Evolutionary conservation across 1,140 invertebrate species (phyloP).

Genomic region (Pogonognathellus flavescens): DNA sequence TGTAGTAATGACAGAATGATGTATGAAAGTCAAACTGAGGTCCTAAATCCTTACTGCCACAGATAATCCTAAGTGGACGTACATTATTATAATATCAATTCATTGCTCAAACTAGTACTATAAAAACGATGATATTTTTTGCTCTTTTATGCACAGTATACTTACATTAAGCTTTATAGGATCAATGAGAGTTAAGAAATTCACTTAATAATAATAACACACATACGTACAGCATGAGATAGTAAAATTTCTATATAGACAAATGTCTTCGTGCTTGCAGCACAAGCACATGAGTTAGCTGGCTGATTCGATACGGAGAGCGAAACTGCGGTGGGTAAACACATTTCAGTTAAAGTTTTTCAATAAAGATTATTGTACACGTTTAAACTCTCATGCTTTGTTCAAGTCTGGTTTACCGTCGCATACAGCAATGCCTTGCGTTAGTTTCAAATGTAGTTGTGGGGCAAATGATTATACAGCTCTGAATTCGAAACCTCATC

Average conservation of each 20-base stretch:
- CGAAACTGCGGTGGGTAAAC: conserved; percentile 5
- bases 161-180: too few relatives aligned
- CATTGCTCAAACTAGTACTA: too few relatives aligned
- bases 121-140: too few relatives aligned
- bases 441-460: background rate
- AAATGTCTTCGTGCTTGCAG: conserved; percentile 3
- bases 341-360: background rate
- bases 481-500: background rate
- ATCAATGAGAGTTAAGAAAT: too few relatives aligned
- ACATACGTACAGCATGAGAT: too few relatives aligned
- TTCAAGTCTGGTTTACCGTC: background rate
- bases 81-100: too few relatives aligned
- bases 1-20: conserved; percentile 46
- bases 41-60: conserved; percentile 28
- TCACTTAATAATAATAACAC: too few relatives aligned
- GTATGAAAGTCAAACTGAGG: conserved; percentile 31
- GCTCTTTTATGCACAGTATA: too few relatives aligned
- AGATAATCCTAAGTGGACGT: conserved; percentile 35
- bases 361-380: background rate
- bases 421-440: background rate
- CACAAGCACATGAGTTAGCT: background rate
- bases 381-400: background rate
- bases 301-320: background rate
- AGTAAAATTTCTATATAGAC: background rate
- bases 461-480: background rate